Evolutionary conservation across 2,888 invertebrate species (phyloP).

Genomic region (Eupithecia vulgata): DNA sequence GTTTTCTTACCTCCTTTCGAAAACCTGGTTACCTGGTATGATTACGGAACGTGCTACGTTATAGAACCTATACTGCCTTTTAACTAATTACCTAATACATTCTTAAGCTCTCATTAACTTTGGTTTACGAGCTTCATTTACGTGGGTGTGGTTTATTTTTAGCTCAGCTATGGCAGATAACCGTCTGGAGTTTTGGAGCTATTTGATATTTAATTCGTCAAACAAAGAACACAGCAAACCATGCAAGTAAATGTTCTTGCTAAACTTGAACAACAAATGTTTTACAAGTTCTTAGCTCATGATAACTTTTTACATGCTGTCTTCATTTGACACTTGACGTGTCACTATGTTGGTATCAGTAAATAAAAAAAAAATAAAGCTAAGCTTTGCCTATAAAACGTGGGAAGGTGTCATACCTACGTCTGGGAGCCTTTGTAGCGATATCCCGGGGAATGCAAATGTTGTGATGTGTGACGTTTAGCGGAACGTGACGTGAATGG

Average conservation of each 20-base stretch:
- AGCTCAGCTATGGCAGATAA: too few species aligned
- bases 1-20: not conserved
- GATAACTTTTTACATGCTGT: too few species aligned
- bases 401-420: constrained; percentile 39
- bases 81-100: too few species aligned
- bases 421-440: constrained; percentile 29
- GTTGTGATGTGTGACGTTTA: constrained; percentile 41
- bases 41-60: not conserved
- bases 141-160: not conserved
- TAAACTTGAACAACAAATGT: not conserved
- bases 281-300: too few species aligned
- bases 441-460: constrained; percentile 10
- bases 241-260: not conserved
- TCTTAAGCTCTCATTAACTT: not conserved
- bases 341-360: too few species aligned
- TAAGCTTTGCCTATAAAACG: not conserved
- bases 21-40: not conserved
- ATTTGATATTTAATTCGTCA: too few species aligned
- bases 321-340: too few species aligned
- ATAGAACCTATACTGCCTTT: not conserved
- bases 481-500: constrained; percentile 44
- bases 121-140: not conserved
- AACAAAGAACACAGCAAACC: not conserved
- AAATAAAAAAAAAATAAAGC: not conserved
- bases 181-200: too few species aligned